Base-by-base conservation (phyloP, 2,888 invertebrate species). In the Mesoligia furuncula region DNA sequence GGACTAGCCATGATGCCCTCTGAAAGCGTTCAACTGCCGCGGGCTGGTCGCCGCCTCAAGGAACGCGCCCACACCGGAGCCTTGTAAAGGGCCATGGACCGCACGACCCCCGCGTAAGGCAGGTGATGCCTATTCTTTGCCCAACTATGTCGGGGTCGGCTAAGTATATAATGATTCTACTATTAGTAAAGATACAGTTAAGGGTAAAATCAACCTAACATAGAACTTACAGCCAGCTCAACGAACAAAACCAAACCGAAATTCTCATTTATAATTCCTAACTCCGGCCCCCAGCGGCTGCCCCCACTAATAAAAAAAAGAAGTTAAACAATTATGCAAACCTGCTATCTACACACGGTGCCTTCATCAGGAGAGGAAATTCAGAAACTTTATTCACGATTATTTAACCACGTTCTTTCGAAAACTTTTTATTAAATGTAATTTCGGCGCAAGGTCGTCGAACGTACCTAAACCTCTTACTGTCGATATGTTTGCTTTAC, bases 391-490 rank as follows among this genome's bases (percentile, higher is more conserved):
- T 85, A 85, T 85, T 77, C 80, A 45, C 45, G 1, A 45, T 45
- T 45, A 45, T 45, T 45, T 45, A 45, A 45, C 5, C 76, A 77
- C 77, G 81, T 84, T 84, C 83, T 81, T 80, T 74, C 54, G 74
- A 83, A 89, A 83, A 85, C 54, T 88, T 87, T 85, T 88, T 88
- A 89, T 90, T 90, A 87, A 89, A 89, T 89, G 84, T 80, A 80
- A 77, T 74, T 78, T 68, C 48, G 54, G 78, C 67, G 77, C 67
- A 42, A 36, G 36, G 11, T 8, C 7, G 36, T 48, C 24, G 0
- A 4, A 27, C 54, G 70, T 31, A 36, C 36, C 36, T 36, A n/a
- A 72, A 27, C 15, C 17, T 57, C n/a, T 74, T 27, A 59, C 71
- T 83, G 75, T 79, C 76, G 75, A 73, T 77, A 24, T 17, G 66